These are phyloP conservation scores for Rotaria socialis DNA, from an alignment of 2,888 invertebrate genomes.

Conservation along the genomic window DNA sequence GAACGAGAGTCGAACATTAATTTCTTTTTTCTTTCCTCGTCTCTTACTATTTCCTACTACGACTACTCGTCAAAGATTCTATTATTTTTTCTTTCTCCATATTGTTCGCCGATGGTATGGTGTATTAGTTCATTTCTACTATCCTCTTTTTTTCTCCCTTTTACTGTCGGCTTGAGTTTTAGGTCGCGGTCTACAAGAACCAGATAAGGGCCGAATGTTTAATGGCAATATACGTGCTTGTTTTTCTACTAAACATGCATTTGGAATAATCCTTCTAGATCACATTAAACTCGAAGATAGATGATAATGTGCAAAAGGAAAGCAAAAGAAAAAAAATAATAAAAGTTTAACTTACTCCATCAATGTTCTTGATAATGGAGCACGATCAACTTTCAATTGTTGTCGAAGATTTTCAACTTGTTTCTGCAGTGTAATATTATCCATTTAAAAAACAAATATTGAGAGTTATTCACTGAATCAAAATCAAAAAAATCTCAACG, in stretches of 20 bases:
- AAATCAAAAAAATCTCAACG: neutral
- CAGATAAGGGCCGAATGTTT: neutral
- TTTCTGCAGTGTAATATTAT: neutral
- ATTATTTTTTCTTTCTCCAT: neutral
- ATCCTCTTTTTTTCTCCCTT: neutral
- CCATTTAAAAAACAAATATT: neutral
- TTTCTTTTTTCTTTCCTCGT: neutral
- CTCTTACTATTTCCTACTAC: neutral
- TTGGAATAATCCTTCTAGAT: neutral
- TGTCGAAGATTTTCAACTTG: conserved; percentile 25
- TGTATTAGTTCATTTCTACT: neutral
- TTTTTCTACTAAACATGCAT: neutral
- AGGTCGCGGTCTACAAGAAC: neutral
- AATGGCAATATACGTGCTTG: neutral
- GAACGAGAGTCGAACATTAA: neutral
- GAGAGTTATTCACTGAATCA: neutral
- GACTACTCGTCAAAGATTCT: neutral
- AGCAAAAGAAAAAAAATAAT: neutral
- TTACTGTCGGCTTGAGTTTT: neutral
- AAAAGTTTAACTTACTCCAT: neutral
- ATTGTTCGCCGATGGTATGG: neutral
- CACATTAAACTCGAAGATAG: neutral
- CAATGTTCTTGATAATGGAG: neutral
- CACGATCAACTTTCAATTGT: conserved; percentile 19
- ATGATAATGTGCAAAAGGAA: neutral